phyloP scores from a whole-genome alignment of 2,888 invertebrate genomes.

The Anthoptus insignis region DNA sequence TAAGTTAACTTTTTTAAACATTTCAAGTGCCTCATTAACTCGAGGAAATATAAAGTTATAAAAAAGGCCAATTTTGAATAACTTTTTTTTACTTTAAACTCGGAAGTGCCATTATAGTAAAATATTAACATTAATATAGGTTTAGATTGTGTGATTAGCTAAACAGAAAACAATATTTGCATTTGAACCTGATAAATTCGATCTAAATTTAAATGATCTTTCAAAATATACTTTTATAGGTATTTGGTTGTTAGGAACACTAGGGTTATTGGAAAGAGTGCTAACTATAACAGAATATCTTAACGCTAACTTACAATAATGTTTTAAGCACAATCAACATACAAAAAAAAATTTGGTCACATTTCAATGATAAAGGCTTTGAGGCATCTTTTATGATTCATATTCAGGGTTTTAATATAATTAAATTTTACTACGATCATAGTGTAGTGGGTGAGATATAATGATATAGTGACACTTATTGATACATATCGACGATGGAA shows the following conservation, averaged over 20 bases:
- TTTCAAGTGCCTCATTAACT: too few species aligned
- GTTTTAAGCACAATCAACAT: conserved; percentile 27
- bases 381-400: too few species aligned
- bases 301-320: conserved; percentile 26
- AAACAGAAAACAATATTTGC: background rate
- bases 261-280: conserved; percentile 27
- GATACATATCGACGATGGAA: too few species aligned
- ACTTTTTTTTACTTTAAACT: too few species aligned
- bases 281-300: conserved; percentile 21
- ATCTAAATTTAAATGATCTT: background rate
- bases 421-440: too few species aligned
- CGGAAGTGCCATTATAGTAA: background rate
- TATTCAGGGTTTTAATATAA: too few species aligned
- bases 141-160: too few species aligned
- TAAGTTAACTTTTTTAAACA: too few species aligned
- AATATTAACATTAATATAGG: background rate
- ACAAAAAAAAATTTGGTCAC: conserved; percentile 32
- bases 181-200: background rate
- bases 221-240: conserved; percentile 1
- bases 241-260: conserved; percentile 35
- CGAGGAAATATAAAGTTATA: background rate
- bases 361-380: background rate
- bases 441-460: too few species aligned
- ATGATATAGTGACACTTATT: too few species aligned
- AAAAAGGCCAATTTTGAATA: background rate